Conservation (phyloP, 2,797 vertebrate species). For the Enteromius thamalakanensis region DNA sequence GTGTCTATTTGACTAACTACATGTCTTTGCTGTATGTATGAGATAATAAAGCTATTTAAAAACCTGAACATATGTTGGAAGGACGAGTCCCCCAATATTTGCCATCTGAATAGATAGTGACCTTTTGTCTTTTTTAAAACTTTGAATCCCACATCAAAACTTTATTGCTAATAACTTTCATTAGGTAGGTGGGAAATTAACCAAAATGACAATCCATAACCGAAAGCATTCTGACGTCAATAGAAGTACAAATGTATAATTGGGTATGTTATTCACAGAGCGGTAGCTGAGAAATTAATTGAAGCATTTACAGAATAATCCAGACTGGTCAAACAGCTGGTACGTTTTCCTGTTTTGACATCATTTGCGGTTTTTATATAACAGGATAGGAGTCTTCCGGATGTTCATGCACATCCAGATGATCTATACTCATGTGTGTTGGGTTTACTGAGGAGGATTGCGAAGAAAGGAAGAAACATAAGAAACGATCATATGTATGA, state of each 20-base stretch:
- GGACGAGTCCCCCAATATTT: not conserved
- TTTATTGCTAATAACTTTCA: not conserved
- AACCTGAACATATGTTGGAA: not conserved
- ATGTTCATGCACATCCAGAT: conserved; percentile 21
- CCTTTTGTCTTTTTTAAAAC: not conserved
- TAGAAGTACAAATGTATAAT: conserved; percentile 37
- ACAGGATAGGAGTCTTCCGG: not conserved
- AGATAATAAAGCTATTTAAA: not conserved
- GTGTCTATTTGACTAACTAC: not conserved
- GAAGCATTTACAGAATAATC: conserved; percentile 16
- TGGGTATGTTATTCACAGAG: conserved; percentile 27
- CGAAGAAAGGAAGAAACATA: not conserved
- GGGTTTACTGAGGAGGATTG: not conserved
- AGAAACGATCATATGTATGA: conserved; percentile 9
- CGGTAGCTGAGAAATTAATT: conserved; percentile 39
- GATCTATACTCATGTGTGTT: conserved; percentile 11
- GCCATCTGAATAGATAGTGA: not conserved
- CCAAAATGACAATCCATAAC: not conserved
- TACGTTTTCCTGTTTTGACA: conserved; percentile 2
- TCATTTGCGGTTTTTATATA: not conserved
- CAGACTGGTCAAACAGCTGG: conserved; percentile 4
- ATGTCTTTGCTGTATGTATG: not conserved
- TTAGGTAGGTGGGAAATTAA: not conserved
- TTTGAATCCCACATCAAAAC: not conserved
- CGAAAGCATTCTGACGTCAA: conserved; percentile 27